Conservation (phyloP, 1,140 invertebrate species). For the Charaxes varanes region DNA sequence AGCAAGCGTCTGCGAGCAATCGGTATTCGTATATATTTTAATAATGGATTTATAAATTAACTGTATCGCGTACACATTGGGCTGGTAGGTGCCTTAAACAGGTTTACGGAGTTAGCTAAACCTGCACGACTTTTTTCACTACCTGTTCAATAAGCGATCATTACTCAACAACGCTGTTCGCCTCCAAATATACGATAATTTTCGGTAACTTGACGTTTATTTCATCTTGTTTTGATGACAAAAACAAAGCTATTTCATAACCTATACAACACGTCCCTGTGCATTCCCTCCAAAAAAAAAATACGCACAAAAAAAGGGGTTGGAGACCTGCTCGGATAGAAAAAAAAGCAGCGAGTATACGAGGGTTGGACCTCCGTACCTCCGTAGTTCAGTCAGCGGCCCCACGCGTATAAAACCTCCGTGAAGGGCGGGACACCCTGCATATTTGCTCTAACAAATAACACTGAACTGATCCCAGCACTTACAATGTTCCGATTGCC, state of each 20-base stretch:
- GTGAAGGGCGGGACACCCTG: slow-evolving; percentile 55
- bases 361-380: slow-evolving; percentile 64
- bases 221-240: slow-evolving; percentile 10
- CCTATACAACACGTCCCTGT: slow-evolving; percentile 36
- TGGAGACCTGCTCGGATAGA: slow-evolving; percentile 52
- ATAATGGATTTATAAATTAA: too few species aligned
- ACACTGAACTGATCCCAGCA: slow-evolving; percentile 52
- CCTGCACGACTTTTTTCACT: too few species aligned
- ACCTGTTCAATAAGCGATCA: too few species aligned
- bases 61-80: too few species aligned
- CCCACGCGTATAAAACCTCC: slow-evolving; percentile 50
- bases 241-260: slow-evolving; percentile 13
- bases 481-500: slow-evolving; percentile 67
- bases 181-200: too few species aligned
- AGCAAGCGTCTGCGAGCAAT: too few species aligned
- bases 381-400: slow-evolving; percentile 54
- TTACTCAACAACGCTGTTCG: too few species aligned
- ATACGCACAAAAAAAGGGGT: slow-evolving; percentile 58
- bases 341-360: slow-evolving; percentile 56
- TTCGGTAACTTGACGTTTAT: too few species aligned
- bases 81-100: too few species aligned
- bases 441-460: slow-evolving; percentile 58
- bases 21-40: too few species aligned
- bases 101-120: too few species aligned
- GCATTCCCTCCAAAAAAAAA: slow-evolving; percentile 59